phyloP scores from a whole-genome alignment of 23 tunicate species.

The Trididemnum nubilum region DNA sequence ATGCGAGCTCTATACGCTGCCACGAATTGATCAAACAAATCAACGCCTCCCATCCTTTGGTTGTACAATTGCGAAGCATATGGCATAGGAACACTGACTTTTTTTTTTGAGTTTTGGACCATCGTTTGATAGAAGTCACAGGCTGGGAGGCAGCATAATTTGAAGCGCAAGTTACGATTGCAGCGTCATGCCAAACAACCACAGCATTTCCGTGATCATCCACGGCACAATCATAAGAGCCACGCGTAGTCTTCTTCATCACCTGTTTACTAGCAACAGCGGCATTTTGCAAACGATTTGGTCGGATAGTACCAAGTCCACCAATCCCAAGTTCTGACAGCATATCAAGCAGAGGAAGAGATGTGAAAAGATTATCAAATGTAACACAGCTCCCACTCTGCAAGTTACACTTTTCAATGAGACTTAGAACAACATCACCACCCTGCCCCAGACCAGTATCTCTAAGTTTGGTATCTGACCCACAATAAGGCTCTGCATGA shows the following conservation, averaged over 20 bases:
- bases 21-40: constrained; percentile 12
- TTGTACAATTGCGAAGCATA: neutral
- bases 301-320: constrained; percentile 20
- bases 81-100: neutral
- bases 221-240: neutral
- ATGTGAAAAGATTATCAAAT: constrained; percentile 11
- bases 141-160: neutral
- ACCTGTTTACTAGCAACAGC: neutral
- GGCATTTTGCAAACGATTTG: constrained; percentile 11
- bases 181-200: constrained; percentile 8
- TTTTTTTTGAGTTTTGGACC: neutral
- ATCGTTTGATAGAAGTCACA: neutral
- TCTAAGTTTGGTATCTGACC: neutral
- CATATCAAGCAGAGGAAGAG: constrained; percentile 6
- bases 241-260: neutral
- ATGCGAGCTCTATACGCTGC: constrained; percentile 1
- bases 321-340: constrained; percentile 4
- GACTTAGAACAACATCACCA: constrained; percentile 1
- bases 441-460: constrained; percentile 23
- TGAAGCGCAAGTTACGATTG: neutral
- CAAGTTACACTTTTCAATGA: constrained; percentile 15
- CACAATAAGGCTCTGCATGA: constrained; percentile 23
- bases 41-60: neutral
- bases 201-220: neutral
- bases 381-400: neutral